Percentiles rank a stretch among this genome's conserved stretches.
Conservation (phyloP, 2,888 invertebrate species). For the Drymonia ruficornis region DNA sequence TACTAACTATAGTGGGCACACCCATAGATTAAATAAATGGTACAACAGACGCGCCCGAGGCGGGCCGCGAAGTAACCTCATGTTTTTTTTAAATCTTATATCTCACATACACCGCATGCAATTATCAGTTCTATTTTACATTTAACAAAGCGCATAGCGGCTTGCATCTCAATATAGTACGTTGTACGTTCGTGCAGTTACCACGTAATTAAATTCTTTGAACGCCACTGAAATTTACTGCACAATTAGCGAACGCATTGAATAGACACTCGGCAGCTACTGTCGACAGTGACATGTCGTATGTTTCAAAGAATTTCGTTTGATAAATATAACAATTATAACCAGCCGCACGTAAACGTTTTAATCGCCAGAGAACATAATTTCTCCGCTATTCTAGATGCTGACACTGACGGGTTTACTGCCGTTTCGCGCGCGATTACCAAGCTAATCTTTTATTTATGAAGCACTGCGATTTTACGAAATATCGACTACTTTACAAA, state of each 20-base stretch:
- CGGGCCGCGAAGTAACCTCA: conserved; percentile 27
- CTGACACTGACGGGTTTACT: conserved; percentile 17
- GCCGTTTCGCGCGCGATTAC: conserved; percentile 11
- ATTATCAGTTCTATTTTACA: conserved; percentile 18
- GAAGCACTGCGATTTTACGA: not conserved
- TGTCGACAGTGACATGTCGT: conserved; percentile 25
- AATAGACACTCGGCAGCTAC: conserved; percentile 21
- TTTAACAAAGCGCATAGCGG: conserved; percentile 17
- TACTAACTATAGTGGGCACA: conserved; percentile 11
- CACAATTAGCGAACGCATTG: conserved; percentile 31
- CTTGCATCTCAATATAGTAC: conserved; percentile 15
- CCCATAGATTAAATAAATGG: conserved; percentile 19
- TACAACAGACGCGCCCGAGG: conserved; percentile 21
- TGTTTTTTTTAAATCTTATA: conserved; percentile 24
- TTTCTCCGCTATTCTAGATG: conserved; percentile 12
- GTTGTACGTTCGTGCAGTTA: conserved; percentile 28
- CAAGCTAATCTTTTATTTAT: conserved; percentile 1
- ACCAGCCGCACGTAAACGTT: conserved; percentile 18
- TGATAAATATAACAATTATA: conserved; percentile 18
- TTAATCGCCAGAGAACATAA: conserved; percentile 18
- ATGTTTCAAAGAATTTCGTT: conserved; percentile 20
- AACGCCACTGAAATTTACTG: conserved; percentile 33
- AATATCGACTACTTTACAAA: not conserved
- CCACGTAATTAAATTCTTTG: conserved; percentile 30
- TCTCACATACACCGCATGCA: conserved; percentile 17